These are phyloP conservation scores for Mormoops blainvillei DNA, from an alignment of 2,113 vertebrate genomes.

Conservation along the genomic window DNA sequence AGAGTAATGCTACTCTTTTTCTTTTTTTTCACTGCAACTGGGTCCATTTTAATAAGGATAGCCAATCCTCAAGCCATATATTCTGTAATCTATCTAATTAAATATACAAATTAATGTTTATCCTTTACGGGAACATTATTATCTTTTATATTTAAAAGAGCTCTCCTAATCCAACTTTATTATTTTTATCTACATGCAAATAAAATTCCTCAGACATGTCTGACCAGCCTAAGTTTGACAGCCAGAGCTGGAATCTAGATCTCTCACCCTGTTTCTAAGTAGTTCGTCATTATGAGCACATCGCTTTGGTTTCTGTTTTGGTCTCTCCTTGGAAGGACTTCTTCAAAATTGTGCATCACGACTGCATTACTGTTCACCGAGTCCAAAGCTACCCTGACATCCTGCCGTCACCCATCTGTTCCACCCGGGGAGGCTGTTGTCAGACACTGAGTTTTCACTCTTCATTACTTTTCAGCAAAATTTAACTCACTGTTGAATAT, in stretches of 20 bases:
- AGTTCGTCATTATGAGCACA: neutral
- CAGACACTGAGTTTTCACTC: neutral
- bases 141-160: neutral
- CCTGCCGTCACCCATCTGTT: neutral
- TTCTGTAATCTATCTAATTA: neutral
- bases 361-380: neutral
- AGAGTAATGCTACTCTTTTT: neutral
- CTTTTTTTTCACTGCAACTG: neutral
- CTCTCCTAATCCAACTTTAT: neutral
- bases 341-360: neutral
- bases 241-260: neutral
- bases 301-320: neutral
- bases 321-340: neutral
- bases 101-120: neutral
- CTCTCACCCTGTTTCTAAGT: neutral
- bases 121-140: neutral
- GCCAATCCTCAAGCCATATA: neutral
- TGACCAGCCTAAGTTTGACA: too few relatives aligned
- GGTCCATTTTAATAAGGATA: neutral
- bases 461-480: neutral
- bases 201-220: neutral
- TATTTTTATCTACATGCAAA: neutral
- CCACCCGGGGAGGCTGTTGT: neutral
- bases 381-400: neutral
- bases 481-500: neutral